Evolutionary conservation across 35 echinoderm and acorn worm genomes (phyloP), one percentile per base, ranked within the genome.

Genomic region (Acanthaster planci): DNA sequence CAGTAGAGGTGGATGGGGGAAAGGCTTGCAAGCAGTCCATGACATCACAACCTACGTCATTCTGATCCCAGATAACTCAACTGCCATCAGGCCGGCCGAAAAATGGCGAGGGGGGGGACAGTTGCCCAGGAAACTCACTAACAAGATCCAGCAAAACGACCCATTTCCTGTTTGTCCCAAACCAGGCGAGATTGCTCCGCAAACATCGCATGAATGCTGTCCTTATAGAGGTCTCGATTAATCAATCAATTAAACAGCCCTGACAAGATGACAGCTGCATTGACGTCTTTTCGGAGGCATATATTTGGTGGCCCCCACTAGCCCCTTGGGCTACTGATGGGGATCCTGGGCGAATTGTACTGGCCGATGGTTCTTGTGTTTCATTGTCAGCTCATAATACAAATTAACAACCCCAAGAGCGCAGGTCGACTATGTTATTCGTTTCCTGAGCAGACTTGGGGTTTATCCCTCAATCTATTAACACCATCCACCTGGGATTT

Each of bases 141-240:
- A 72, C 64, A 72, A 72, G 64, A 72, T 35, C 64, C 64, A 72
- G 64, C 64, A 34, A 72, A 47, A 72, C 64, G 34, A 72, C 64
- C 64, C 64, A 72, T 72, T 72, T 72, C 64, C 64, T 72, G 64
- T 72, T 72, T 72, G 64, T 72, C 64, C 34, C 64, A 29, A 72
- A 14, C 23, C 42, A 10, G 29, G 64, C 64, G 34, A 72, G 64
- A 72, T 72, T 26, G 64, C 29, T 72, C 64, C 64, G 30, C 64
- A 72, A 72, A 72, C 64, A 72, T 72, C 64, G 34, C 64, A 72
- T 72, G 64, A 72, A 72, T 14, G 34, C 34, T 29, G 64, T 72
- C 64, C 42, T 29, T 21, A 72, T 72, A 72, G 21, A 26, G 42
- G 12, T 14, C 64, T 26, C 23, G 64, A 72, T 72, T 72, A 72